Conservation (phyloP, 2,888 invertebrate genomes). For the Phoronis australis region DNA sequence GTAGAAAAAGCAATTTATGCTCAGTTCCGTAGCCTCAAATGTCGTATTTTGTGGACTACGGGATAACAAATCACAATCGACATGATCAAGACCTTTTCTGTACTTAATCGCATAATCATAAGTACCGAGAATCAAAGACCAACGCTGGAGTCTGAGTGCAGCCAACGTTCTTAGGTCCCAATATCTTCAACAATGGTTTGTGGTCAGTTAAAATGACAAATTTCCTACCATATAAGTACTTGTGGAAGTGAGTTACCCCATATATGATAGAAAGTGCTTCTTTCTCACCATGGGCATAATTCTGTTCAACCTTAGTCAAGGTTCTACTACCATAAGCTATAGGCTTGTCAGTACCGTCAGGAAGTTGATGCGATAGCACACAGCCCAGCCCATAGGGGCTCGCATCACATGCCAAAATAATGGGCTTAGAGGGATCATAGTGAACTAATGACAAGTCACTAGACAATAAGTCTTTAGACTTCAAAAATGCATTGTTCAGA, state of each 20-base stretch:
- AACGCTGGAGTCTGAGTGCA: slow-evolving; percentile 25
- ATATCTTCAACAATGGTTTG: slow-evolving; percentile 44
- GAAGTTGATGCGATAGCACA: too few relatives aligned
- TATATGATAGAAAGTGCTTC: slow-evolving; percentile 46
- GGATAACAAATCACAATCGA: slow-evolving; percentile 36
- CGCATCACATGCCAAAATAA: too few relatives aligned
- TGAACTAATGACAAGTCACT: too few relatives aligned
- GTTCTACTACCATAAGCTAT: too few relatives aligned
- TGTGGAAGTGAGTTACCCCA: slow-evolving; percentile 44
- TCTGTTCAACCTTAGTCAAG: slow-evolving; percentile 43
- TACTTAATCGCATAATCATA: slow-evolving; percentile 39
- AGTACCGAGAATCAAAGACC: slow-evolving; percentile 22
- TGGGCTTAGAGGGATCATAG: too few relatives aligned
- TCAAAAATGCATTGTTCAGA: too few relatives aligned
- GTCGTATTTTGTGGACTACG: slow-evolving; percentile 6
- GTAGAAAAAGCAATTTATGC: not conserved
- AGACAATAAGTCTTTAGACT: too few relatives aligned
- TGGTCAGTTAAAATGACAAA: slow-evolving; percentile 49
- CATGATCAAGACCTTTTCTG: slow-evolving; percentile 21
- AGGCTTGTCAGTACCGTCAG: too few relatives aligned
- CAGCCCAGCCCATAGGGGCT: too few relatives aligned
- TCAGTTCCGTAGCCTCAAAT: not conserved
- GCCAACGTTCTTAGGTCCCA: slow-evolving; percentile 27
- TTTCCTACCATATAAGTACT: slow-evolving; percentile 39
- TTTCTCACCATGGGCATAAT: slow-evolving; percentile 42